A percentile compares a stretch with the other conserved stretches of the same genome.
phyloP scores from a whole-genome alignment of 2,888 invertebrate genomes.

The Nomada ruficornis region DNA sequence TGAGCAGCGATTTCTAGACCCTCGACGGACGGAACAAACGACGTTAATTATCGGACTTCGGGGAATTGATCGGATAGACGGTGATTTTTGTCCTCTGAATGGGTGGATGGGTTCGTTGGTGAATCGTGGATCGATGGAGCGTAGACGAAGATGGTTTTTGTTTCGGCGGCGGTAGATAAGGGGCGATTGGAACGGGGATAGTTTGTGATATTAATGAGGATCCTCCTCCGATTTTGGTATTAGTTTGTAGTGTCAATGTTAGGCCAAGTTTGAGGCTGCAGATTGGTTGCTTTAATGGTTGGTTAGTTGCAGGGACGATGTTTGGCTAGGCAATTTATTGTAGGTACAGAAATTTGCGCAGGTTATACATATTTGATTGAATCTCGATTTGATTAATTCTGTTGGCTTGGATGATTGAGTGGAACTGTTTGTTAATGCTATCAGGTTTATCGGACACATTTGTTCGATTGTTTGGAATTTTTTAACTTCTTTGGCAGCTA shows the following conservation, averaged over 20 bases:
- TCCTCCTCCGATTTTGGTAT: background rate
- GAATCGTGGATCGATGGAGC: background rate
- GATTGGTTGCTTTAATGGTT: background rate
- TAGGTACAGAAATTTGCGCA: background rate
- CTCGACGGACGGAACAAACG: conserved; percentile 47
- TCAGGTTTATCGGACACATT: too few relatives aligned
- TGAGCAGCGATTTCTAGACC: conserved; percentile 14
- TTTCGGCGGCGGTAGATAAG: too few relatives aligned
- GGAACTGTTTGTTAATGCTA: too few relatives aligned
- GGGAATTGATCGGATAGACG: conserved; percentile 26
- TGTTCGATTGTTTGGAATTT: too few relatives aligned
- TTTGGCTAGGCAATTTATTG: background rate
- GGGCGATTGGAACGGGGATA: background rate
- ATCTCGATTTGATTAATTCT: background rate
- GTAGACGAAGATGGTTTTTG: background rate
- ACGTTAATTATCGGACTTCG: conserved; percentile 56
- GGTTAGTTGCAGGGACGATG: background rate
- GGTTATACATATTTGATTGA: background rate
- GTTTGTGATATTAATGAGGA: conserved; percentile 3
- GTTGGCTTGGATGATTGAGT: too few relatives aligned
- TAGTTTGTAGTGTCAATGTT: background rate
- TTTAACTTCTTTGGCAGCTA: too few relatives aligned
- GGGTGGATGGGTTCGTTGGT: background rate
- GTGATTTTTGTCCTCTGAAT: conserved; percentile 23
- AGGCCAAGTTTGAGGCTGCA: background rate